These are phyloP conservation scores for Uropetala carovei DNA, from an alignment of 2,888 invertebrate species.

Conservation along the genomic window DNA sequence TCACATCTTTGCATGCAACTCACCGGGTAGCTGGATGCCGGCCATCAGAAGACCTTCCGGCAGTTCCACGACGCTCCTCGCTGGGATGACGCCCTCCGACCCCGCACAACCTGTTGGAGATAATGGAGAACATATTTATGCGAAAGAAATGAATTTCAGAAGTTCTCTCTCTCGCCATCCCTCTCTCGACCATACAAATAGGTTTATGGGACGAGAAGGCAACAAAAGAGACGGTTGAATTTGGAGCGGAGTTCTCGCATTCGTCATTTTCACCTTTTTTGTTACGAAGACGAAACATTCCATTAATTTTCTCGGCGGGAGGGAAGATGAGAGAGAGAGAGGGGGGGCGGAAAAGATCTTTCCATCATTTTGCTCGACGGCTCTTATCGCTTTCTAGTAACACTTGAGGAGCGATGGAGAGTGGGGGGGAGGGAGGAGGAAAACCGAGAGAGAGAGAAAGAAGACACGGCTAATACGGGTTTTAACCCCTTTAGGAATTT, in stretches of 20 bases:
- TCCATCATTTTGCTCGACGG: neutral
- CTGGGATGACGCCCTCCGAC: constrained; percentile 72
- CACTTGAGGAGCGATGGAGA: neutral
- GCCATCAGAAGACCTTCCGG: constrained; percentile 82
- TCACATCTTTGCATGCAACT: constrained; percentile 70
- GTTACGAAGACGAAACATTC: constrained; percentile 25
- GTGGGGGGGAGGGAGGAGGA: neutral
- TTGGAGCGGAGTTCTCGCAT: neutral
- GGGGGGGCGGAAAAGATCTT: neutral
- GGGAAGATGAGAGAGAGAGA: neutral
- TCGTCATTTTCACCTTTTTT: constrained; percentile 18
- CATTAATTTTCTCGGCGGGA: constrained; percentile 13
- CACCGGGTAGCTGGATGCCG: constrained; percentile 84
- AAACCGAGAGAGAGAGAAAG: neutral
- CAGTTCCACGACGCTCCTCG: constrained; percentile 81
- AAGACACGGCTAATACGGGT: constrained; percentile 5
- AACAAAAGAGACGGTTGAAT: neutral
- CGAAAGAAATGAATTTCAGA: neutral
- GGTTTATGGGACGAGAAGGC: constrained; percentile 23
- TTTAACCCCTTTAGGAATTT: neutral
- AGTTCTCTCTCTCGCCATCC: neutral
- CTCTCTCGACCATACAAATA: neutral
- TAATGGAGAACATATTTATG: constrained; percentile 3
- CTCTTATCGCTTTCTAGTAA: constrained; percentile 26
- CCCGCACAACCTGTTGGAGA: constrained; percentile 32